Percentiles rank a stretch among this genome's conserved stretches.
These are phyloP conservation scores for Mesitornis unicolor DNA, from an alignment of 2,113 vertebrate species.

Conservation along the genomic window DNA sequence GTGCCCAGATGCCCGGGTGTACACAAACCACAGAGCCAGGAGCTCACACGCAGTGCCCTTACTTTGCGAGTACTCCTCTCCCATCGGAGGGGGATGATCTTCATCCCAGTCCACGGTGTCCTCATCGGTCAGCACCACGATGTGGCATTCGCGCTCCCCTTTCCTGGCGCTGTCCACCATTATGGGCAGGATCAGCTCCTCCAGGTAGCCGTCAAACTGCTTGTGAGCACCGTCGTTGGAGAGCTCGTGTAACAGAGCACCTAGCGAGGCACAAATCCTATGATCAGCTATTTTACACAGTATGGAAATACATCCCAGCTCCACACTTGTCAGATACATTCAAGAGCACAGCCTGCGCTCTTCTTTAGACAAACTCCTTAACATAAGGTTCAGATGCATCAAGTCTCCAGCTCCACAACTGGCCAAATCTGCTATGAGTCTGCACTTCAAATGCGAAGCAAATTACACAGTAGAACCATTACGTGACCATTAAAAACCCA, in stretches of 20 bases:
- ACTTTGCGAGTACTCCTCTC: constrained; percentile 94
- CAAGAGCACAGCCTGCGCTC: background rate
- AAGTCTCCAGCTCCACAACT: background rate
- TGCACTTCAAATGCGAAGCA: background rate
- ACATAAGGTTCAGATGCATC: background rate
- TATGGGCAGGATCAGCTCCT: constrained; percentile 92
- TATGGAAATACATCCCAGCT: background rate
- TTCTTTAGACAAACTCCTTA: background rate
- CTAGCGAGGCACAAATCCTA: constrained; percentile 40
- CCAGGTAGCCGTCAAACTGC: constrained; percentile 93
- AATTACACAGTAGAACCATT: background rate
- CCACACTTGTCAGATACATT: background rate
- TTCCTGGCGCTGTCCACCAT: constrained; percentile 94
- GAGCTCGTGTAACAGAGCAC: constrained; percentile 92
- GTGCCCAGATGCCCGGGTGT: fast-evolving
- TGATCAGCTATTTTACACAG: background rate
- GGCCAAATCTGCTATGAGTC: background rate
- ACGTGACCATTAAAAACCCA: background rate
- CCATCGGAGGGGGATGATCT: constrained; percentile 94
- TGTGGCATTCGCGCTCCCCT: constrained; percentile 92
- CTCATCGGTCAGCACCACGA: constrained; percentile 92
- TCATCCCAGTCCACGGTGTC: constrained; percentile 97
- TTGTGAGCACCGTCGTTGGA: constrained; percentile 92
- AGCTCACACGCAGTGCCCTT: background rate
- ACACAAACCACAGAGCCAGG: background rate